phyloP scores from a whole-genome alignment of 2,888 invertebrate genomes.

The Capitulum mitella region DNA sequence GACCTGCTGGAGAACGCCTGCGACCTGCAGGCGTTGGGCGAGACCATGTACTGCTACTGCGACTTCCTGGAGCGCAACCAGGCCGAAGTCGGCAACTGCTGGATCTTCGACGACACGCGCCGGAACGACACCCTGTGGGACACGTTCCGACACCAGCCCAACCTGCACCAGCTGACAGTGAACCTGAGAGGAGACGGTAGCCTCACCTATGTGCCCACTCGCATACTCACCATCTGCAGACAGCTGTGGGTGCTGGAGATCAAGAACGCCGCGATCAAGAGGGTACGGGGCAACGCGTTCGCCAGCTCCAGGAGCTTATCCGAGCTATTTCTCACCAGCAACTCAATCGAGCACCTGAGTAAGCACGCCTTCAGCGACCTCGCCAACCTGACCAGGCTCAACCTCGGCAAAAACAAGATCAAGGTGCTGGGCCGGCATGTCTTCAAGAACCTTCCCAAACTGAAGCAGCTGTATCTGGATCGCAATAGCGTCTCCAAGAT shows the following conservation, averaged over 20 bases:
- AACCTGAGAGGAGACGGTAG: constrained; percentile 35
- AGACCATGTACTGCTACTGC: constrained; percentile 4
- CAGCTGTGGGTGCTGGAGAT: constrained; percentile 44
- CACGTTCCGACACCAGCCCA: constrained; percentile 32
- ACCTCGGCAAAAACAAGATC: constrained; percentile 67
- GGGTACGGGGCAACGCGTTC: constrained; percentile 63
- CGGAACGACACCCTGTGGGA: constrained; percentile 33
- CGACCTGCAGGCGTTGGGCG: not conserved
- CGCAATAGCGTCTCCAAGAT: constrained; percentile 39
- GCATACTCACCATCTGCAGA: not conserved
- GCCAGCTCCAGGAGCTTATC: constrained; percentile 62
- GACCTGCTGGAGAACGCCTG: not conserved
- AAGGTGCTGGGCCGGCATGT: constrained; percentile 62
- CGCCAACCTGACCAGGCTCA: constrained; percentile 59
- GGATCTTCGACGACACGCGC: constrained; percentile 35
- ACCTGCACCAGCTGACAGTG: constrained; percentile 33
- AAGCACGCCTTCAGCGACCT: constrained; percentile 65
- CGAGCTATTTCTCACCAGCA: constrained; percentile 60
- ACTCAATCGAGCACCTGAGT: constrained; percentile 58
- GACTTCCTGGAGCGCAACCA: constrained; percentile 20
- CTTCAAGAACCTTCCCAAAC: constrained; percentile 63
- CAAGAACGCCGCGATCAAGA: constrained; percentile 63
- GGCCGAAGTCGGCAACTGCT: constrained; percentile 35
- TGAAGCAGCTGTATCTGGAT: constrained; percentile 40
- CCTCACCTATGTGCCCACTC: constrained; percentile 31